Base-by-base conservation (phyloP, 2,797 vertebrate genomes). In the Coranthus polyacanthus region DNA sequence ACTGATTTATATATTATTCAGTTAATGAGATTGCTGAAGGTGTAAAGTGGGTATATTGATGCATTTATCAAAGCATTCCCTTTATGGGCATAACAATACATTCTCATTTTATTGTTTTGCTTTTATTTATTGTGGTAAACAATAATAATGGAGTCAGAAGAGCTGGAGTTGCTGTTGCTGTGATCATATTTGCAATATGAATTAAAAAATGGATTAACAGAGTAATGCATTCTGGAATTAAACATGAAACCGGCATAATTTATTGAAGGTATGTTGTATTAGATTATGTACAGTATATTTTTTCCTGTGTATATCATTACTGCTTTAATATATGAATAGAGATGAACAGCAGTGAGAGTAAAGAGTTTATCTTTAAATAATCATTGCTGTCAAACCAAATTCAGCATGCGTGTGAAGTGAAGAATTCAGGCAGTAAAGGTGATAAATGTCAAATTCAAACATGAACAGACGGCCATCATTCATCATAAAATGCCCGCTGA, bases 1-100 rank as follows among this genome's bases (percentile, higher is more conserved):
- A 39, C 5, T 44, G 10, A 61, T 58, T 32, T 45, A 64, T 54
- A 67, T 34, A 53, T 56, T 24, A 2, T n/a, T 22, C 21, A n/a
- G 4, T 34, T 49, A 22, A 50, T 45, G 6, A 29, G 7, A 47
- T 18, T 34, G 15, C 26, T 49, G 1, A 22, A 26, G 6, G 1
- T 51, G 16, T n/a, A 41, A 17, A 26, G 46, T 5, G 18, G n/a
- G 9, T 12, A 36, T 9, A 26, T 5, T 5, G 5, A 4, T 47
- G 17, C 65, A 20, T 65, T 45, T 36, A 47, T 57, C 0, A 7
- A 29, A 62, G 52, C 61, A 29, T 67, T 11, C 2, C 15, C 43
- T 49, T 8, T 41, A 8, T 15, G 11, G 43, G 44, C 42, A 15
- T 0, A 21, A n/a, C 6, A 36, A 55, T 50, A 24, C 4, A 44